Conservation (phyloP, 2,113 vertebrate species). For the Spermophilus dauricus region DNA sequence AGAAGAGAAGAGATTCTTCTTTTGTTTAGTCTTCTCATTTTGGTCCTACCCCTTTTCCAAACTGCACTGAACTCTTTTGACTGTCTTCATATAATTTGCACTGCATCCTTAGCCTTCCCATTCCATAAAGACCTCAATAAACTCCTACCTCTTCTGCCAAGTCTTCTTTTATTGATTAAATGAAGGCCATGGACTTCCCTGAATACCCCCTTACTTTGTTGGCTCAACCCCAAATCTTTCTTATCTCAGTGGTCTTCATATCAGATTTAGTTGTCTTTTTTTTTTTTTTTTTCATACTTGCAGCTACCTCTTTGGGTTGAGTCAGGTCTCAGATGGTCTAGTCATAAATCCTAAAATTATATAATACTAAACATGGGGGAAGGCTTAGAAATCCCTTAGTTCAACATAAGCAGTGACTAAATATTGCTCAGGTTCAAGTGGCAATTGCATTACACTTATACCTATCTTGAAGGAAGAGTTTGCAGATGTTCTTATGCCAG, state of each 20-base stretch:
- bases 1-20: neutral
- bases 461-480: neutral
- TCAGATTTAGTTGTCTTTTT: neutral
- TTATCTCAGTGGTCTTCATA: neutral
- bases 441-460: neutral
- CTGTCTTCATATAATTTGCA: neutral
- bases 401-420: neutral
- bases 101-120: neutral
- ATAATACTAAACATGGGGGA: neutral
- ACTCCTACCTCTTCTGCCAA: neutral
- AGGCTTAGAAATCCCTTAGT: neutral
- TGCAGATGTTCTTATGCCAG: neutral
- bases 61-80: neutral
- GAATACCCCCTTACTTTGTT: neutral
- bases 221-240: neutral
- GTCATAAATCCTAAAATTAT: neutral
- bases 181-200: neutral
- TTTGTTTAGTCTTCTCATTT: constrained; percentile 51
- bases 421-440: neutral
- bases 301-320: neutral
- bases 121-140: neutral
- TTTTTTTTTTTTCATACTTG: neutral
- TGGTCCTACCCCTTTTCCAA: neutral
- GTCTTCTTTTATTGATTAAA: neutral
- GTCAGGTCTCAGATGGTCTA: neutral